phyloP scores from a whole-genome alignment of 2,797 vertebrate genomes.

The Pelodytes ibericus region DNA sequence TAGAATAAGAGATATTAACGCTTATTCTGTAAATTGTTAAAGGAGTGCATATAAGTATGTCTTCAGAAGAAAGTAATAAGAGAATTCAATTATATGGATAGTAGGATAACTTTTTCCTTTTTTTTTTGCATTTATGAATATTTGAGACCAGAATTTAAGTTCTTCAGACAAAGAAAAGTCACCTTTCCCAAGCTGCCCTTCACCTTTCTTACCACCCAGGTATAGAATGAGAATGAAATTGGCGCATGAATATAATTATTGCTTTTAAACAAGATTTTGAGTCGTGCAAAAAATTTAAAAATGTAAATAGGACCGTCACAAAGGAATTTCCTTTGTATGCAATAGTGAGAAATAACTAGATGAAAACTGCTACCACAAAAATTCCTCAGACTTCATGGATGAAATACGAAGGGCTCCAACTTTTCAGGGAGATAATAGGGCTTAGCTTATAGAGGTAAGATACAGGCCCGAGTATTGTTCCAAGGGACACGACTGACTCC shows the following conservation, averaged over 20 bases:
- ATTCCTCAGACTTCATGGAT: background rate
- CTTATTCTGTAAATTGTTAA: constrained; percentile 52
- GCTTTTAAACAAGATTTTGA: constrained; percentile 30
- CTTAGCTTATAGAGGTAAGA: background rate
- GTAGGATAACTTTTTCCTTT: constrained; percentile 38
- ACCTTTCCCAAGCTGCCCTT: constrained; percentile 35
- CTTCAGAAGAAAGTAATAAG: constrained; percentile 18
- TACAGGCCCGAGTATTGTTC: background rate
- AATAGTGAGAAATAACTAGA: background rate
- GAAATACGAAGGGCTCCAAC: background rate
- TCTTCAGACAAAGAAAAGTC: constrained; percentile 36
- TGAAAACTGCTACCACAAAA: background rate
- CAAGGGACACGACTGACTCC: background rate
- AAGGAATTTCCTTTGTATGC: background rate
- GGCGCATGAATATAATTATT: constrained; percentile 28
- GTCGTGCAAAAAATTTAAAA: constrained; percentile 6
- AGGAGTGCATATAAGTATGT: constrained; percentile 39
- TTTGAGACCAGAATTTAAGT: constrained; percentile 44
- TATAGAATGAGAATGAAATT: background rate
- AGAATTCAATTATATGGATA: constrained; percentile 52
- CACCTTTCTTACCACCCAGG: constrained; percentile 17
- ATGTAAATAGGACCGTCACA: background rate
- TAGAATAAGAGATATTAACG: constrained; percentile 48
- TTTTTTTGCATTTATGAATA: constrained; percentile 49
- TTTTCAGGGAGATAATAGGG: background rate